These are phyloP conservation scores for Noctua janthe DNA, from an alignment of 2,888 invertebrate species.

Conservation along the genomic window DNA sequence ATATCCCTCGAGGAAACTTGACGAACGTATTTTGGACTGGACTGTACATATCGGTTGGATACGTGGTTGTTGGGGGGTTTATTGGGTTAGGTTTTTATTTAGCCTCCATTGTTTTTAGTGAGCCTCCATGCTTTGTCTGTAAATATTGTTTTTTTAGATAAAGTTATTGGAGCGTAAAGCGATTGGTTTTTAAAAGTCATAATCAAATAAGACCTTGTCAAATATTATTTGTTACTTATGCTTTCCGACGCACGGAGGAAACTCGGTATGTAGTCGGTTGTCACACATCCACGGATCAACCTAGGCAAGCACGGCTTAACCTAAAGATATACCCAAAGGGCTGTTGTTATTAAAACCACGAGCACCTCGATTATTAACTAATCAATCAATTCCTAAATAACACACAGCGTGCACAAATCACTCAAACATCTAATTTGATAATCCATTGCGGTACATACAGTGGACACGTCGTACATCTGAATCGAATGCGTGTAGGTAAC, in stretches of 20 bases:
- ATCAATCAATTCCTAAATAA: slow-evolving; percentile 1
- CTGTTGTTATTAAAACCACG: not conserved
- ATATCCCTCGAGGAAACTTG: no score
- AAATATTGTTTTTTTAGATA: no score
- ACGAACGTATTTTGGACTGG: no score
- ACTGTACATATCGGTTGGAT: no score
- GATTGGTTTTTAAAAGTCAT: no score
- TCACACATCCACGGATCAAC: not conserved
- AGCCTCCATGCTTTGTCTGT: no score
- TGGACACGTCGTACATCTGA: slow-evolving; percentile 44
- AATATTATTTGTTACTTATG: no score
- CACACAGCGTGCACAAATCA: slow-evolving; percentile 34
- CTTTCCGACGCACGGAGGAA: not conserved
- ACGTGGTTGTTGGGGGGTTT: no score
- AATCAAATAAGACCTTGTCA: no score
- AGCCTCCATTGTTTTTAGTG: no score
- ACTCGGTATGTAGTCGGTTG: not conserved
- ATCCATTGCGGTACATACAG: slow-evolving; percentile 21
- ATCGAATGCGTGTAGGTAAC: not conserved
- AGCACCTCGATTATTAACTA: not conserved
- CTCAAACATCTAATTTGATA: slow-evolving; percentile 37
- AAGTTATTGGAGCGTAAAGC: no score
- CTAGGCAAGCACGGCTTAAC: not conserved
- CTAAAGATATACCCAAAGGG: not conserved
- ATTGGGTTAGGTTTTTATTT: no score